Conservation (phyloP, 2,888 invertebrate species). For the Anoncus sp. region DNA sequence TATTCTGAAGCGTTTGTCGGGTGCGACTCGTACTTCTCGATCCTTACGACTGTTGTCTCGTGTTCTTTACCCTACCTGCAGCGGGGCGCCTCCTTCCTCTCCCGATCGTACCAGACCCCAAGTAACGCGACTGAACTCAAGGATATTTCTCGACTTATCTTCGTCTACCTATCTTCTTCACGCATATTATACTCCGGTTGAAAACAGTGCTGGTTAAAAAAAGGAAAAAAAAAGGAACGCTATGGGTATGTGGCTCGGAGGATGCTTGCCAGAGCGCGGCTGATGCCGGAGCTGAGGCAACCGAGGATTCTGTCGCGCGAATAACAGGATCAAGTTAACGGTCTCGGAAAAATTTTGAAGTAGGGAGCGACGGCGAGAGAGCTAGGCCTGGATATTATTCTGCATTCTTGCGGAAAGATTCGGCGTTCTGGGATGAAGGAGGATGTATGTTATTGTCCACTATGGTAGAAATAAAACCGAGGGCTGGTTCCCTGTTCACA, state of each 20-base stretch:
- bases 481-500: too few relatives aligned
- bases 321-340: conserved; percentile 82
- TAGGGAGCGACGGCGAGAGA: conserved; percentile 15
- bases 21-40: not conserved
- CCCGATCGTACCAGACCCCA: conserved; percentile 20
- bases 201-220: conserved; percentile 74
- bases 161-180: conserved; percentile 78
- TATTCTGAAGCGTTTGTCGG: not conserved
- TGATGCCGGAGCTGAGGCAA: conserved; percentile 62
- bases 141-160: conserved; percentile 78
- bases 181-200: conserved; percentile 78
- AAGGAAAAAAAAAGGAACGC: conserved; percentile 60
- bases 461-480: conserved; percentile 28
- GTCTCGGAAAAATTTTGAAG: conserved; percentile 49
- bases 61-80: conserved; percentile 48
- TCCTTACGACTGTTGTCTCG: conserved; percentile 33
- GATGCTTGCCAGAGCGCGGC: conserved; percentile 41
- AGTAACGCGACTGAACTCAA: conserved; percentile 68
- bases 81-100: too few relatives aligned
- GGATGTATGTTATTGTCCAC: conserved; percentile 37
- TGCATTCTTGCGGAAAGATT: conserved; percentile 59
- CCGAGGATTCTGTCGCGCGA: conserved; percentile 76
- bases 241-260: conserved; percentile 26
- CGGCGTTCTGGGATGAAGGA: conserved; percentile 12
- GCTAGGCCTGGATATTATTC: conserved; percentile 45